These are phyloP conservation scores for Erethizon dorsatum DNA, from an alignment of 2,797 vertebrate genomes.

Conservation along the genomic window DNA sequence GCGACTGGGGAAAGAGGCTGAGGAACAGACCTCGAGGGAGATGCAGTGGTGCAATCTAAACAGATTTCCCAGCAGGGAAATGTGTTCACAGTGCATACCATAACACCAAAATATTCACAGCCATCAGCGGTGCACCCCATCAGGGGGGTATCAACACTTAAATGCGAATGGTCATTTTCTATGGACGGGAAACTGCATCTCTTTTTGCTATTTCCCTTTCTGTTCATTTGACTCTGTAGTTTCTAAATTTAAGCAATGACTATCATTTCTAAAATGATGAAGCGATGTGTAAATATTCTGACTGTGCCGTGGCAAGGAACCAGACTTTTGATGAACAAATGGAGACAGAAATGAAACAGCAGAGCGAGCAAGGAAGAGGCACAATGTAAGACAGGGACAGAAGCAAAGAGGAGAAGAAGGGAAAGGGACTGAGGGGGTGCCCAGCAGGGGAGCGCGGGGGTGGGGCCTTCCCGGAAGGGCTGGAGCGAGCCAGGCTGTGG, in stretches of 20 bases:
- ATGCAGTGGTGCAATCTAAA: neutral
- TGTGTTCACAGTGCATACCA: neutral
- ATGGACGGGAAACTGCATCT: neutral
- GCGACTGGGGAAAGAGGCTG: neutral
- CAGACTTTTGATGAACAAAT: neutral
- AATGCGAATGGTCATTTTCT: neutral
- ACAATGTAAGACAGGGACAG: too few species aligned
- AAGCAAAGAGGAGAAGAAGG: too few species aligned
- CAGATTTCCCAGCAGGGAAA: too few species aligned
- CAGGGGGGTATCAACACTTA: conserved; percentile 9
- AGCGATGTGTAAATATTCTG: conserved; percentile 4
- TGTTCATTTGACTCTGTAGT: conserved; percentile 13
- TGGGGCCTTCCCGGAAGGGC: neutral
- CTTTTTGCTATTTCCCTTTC: conserved; percentile 3
- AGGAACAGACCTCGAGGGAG: neutral
- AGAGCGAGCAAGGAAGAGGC: neutral
- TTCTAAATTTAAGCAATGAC: conserved; percentile 25
- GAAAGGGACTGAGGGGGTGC: neutral
- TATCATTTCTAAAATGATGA: neutral
- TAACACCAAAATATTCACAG: neutral
- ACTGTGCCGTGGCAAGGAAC: neutral
- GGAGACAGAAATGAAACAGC: neutral
- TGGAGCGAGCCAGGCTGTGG: neutral
- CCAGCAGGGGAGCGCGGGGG: too few species aligned
- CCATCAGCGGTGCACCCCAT: neutral